Evolutionary conservation across 2,888 invertebrate genomes (phyloP), one percentile per base, ranked within the genome.

Genomic region (Biston stratarius): DNA sequence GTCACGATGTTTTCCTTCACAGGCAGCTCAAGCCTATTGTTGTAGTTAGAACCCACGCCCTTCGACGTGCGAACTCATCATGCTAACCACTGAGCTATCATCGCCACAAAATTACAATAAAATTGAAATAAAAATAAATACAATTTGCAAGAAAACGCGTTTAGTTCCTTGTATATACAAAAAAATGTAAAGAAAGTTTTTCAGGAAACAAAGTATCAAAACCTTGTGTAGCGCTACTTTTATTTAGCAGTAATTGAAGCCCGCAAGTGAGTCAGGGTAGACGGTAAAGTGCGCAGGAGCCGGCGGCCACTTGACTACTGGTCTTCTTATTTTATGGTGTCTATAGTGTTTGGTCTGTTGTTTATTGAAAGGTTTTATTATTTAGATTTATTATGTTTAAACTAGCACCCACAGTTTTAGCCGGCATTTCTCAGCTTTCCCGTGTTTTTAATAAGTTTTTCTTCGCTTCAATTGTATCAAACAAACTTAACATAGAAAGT

Each of bases 201-300:
- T 24, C 24, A 3, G 24, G 24, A 24, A 2, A 24, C 24, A 24
- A 59, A 63, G 61, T 47, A 70, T 61, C 70, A 70, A 70, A 38
- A 48, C 45, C 0, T 42, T 14, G 49, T 1, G 34, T 0, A 5
- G 38, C 36, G 42, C 38, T 38, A 14, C 45, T 59, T 62, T 57
- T 66, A 69, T 63, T 59, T 44, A 58, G 45, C 48, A 66, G 66
- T 69, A 66, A 66, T 69, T 69, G 63, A 62, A 63, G 63, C 52
- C 53, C 15, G 65, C 59, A 49, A 61, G 64, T 61, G 64, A 69
- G 61, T 45, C 15, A 64, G 64, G 34, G 49, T 45, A 57, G 64
- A 64, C 65, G 53, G 62, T 67, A 67, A 64, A 70, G 70, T 70
- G 70, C 64, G 48, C 67, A 42, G 67, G 67, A 71, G 67, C 60